Evolutionary conservation across 2,113 vertebrate genomes (phyloP).

Genomic region (Jacana jacana): DNA sequence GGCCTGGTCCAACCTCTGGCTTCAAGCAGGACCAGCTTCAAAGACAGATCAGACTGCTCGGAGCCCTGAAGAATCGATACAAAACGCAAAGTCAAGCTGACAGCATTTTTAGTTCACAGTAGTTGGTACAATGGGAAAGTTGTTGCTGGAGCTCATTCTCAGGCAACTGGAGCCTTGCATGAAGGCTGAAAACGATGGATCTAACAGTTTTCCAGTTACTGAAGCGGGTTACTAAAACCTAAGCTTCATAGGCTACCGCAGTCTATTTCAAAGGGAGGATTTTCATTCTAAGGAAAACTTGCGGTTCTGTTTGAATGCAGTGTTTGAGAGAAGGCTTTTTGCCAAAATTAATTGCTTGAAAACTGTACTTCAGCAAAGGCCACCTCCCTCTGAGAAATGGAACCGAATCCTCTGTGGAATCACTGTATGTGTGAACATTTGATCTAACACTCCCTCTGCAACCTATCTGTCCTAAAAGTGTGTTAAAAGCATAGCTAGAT

Average conservation of each 20-base stretch:
- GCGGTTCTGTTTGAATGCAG: neutral
- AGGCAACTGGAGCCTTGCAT: neutral
- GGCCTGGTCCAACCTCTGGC: neutral
- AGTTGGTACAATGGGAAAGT: neutral
- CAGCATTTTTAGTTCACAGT: neutral
- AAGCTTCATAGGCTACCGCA: neutral
- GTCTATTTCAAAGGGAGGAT: neutral
- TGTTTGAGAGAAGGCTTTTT: neutral
- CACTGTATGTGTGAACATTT: neutral
- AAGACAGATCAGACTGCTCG: neutral
- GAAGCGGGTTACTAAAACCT: neutral
- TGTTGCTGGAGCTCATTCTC: neutral
- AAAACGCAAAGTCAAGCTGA: constrained; percentile 36
- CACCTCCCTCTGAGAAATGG: neutral
- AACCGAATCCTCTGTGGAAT: neutral
- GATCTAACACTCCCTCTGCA: neutral
- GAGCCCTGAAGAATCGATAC: constrained; percentile 15
- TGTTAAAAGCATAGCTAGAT: neutral
- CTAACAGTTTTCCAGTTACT: neutral
- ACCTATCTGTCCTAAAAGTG: neutral
- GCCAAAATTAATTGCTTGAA: neutral
- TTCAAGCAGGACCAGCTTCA: neutral
- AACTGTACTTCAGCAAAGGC: neutral
- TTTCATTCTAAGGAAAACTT: neutral
- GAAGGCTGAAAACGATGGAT: constrained; percentile 6